Percentiles rank a stretch among this genome's conserved stretches.
Conservation (phyloP, 2,888 invertebrate species). For the Platycheirus rosarum region DNA sequence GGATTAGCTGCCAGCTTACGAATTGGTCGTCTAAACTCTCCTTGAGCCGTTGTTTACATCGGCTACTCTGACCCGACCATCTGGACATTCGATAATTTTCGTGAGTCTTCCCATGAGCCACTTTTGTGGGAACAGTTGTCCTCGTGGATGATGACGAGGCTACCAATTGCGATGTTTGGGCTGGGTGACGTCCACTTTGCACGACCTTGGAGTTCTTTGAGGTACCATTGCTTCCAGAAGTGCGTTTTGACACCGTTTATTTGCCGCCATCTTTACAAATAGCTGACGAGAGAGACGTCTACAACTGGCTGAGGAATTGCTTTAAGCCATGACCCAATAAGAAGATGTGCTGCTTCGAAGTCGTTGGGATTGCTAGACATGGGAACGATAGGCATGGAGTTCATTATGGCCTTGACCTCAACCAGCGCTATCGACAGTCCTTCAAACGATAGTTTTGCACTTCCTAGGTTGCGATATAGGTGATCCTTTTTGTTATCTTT, state of each 20-base stretch:
- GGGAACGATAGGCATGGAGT: slow-evolving; percentile 2
- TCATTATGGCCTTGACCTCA: slow-evolving; percentile 22
- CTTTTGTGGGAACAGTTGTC: slow-evolving; percentile 27
- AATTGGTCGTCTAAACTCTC: too few relatives aligned
- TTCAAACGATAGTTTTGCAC: slow-evolving; percentile 9
- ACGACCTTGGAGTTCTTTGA: slow-evolving; percentile 22
- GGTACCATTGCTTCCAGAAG: slow-evolving; percentile 57
- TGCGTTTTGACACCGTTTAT: slow-evolving; percentile 51
- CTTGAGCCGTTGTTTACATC: too few relatives aligned
- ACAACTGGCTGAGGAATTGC: slow-evolving; percentile 24
- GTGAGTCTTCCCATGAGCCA: slow-evolving; percentile 35
- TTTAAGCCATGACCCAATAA: slow-evolving; percentile 33
- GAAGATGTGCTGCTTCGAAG: slow-evolving; percentile 1
- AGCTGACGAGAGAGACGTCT: slow-evolving; percentile 39
- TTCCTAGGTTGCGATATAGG: slow-evolving; percentile 11
- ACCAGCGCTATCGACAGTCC: slow-evolving; percentile 8
- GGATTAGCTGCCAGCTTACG: too few relatives aligned
- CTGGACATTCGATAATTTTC: too few relatives aligned
- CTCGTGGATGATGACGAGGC: slow-evolving; percentile 27
- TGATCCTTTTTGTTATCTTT: background rate
- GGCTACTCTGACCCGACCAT: too few relatives aligned
- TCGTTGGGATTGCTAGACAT: slow-evolving; percentile 5
- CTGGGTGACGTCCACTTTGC: slow-evolving; percentile 21
- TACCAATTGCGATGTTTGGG: slow-evolving; percentile 13
- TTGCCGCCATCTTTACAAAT: slow-evolving; percentile 47